Conservation (phyloP, 2,888 invertebrate genomes). For the Diaperis boleti region DNA sequence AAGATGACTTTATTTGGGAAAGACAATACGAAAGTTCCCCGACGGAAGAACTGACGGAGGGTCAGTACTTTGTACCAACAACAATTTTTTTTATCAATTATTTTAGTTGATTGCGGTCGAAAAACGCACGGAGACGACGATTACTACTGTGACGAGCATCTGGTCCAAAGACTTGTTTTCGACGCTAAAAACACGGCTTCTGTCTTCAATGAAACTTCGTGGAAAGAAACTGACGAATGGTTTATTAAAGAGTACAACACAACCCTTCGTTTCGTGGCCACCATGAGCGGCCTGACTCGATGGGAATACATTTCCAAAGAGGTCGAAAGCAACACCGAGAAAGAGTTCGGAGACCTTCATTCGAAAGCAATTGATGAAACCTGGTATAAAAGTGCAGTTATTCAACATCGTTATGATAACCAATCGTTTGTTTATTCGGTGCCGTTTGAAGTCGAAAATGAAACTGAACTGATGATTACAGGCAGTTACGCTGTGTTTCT, state of each 20-base stretch:
- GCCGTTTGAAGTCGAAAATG: constrained; percentile 69
- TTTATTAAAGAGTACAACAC: constrained; percentile 79
- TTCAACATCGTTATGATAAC: constrained; percentile 83
- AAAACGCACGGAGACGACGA: constrained; percentile 75
- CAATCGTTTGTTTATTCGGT: constrained; percentile 85
- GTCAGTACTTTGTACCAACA: constrained; percentile 36
- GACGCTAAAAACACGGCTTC: constrained; percentile 82
- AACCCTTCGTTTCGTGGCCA: constrained; percentile 84
- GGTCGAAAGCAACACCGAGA: constrained; percentile 59
- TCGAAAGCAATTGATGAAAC: constrained; percentile 86
- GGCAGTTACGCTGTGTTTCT: constrained; percentile 88
- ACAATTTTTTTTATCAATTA: not conserved
- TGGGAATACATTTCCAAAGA: constrained; percentile 84
- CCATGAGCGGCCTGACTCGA: constrained; percentile 89
- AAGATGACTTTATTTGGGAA: constrained; percentile 73
- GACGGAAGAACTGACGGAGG: constrained; percentile 43
- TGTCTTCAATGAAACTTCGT: constrained; percentile 63
- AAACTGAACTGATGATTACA: constrained; percentile 79
- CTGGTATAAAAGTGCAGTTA: constrained; percentile 91
- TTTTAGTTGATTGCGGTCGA: constrained; percentile 76
- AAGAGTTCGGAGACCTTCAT: constrained; percentile 81
- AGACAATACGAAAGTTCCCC: constrained; percentile 69
- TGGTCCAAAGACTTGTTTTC: constrained; percentile 87
- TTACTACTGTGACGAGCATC: constrained; percentile 87
- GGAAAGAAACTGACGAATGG: constrained; percentile 67